Evolutionary conservation across 2,888 invertebrate species (phyloP).

Genomic region (Lamellibrachia satsuma): DNA sequence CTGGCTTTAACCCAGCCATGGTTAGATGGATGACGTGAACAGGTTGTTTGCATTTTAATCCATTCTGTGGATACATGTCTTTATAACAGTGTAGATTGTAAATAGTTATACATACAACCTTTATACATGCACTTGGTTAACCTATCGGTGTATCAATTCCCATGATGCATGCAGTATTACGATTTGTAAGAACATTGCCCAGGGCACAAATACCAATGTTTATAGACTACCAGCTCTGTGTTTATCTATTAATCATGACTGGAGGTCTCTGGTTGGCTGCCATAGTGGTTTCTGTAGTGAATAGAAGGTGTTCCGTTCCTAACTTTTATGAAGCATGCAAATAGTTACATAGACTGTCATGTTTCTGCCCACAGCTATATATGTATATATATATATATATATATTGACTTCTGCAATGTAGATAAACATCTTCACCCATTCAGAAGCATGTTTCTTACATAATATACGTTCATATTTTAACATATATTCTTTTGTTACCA

Average conservation of each 20-base stretch:
- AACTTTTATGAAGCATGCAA: too few relatives aligned
- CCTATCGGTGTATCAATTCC: neutral
- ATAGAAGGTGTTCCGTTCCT: too few relatives aligned
- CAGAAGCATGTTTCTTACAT: neutral
- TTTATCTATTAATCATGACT: neutral
- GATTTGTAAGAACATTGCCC: neutral
- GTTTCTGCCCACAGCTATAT: too few relatives aligned
- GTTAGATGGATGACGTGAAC: too few relatives aligned
- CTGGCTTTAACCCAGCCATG: too few relatives aligned
- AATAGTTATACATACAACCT: neutral
- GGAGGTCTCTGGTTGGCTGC: neutral
- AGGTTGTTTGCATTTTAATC: too few relatives aligned
- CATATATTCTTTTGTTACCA: neutral
- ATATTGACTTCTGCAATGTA: neutral
- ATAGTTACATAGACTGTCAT: too few relatives aligned
- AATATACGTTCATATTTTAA: neutral
- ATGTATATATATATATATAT: too few relatives aligned
- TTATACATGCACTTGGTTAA: neutral
- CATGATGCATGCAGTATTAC: neutral
- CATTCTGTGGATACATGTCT: too few relatives aligned
- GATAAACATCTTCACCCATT: neutral
- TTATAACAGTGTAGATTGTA: neutral
- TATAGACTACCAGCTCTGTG: neutral
- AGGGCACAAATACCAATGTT: neutral
- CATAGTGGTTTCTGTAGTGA: neutral